A percentile compares a stretch with the other conserved stretches of the same genome.
These are phyloP conservation scores for Cynaeus angustus DNA, from an alignment of 2,888 invertebrate genomes.

Conservation along the genomic window DNA sequence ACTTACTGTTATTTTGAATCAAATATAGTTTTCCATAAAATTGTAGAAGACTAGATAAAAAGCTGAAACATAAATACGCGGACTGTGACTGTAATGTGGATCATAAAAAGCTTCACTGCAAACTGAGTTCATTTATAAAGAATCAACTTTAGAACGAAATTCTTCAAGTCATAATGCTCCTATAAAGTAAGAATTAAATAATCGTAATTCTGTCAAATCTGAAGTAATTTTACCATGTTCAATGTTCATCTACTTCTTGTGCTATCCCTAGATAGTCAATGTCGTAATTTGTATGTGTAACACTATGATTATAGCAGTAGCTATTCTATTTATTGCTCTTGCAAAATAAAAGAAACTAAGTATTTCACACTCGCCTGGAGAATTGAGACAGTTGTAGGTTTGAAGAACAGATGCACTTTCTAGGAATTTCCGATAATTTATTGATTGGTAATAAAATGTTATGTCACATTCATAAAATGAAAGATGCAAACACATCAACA, in stretches of 20 bases:
- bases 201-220: constrained; percentile 65
- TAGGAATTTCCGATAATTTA: constrained; percentile 50
- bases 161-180: constrained; percentile 56
- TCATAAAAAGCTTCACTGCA: neutral
- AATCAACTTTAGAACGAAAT: constrained; percentile 35
- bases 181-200: constrained; percentile 61
- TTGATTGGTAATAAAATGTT: too few relatives aligned
- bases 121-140: neutral
- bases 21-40: too few relatives aligned
- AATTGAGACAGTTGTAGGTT: constrained; percentile 67
- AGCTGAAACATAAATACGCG: neutral
- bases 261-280: constrained; percentile 65
- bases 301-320: constrained; percentile 63
- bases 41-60: neutral
- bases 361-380: constrained; percentile 68
- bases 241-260: constrained; percentile 60
- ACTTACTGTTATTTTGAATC: neutral
- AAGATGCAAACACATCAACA: too few relatives aligned
- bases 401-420: constrained; percentile 63
- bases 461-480: too few relatives aligned
- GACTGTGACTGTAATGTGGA: neutral
- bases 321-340: constrained; percentile 66
- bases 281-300: constrained; percentile 68
- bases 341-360: constrained; percentile 65
- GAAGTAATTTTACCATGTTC: constrained; percentile 60